Base-by-base conservation (phyloP, 2,797 vertebrate species). In the Gambusia yucatana region DNA sequence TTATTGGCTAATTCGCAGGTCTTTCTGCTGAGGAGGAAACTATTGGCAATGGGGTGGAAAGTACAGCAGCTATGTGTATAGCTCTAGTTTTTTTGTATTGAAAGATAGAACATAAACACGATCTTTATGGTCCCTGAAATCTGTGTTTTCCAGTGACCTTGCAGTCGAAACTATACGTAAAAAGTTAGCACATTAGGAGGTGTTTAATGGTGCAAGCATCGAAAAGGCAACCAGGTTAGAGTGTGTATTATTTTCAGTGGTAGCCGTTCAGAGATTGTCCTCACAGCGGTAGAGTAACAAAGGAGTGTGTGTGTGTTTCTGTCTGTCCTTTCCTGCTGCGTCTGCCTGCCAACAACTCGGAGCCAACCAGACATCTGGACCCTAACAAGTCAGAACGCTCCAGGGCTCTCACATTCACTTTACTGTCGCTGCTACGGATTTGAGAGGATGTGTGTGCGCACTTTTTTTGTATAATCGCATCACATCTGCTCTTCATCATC, bases 1-100 rank as follows among this genome's bases (percentile, higher is more conserved):
- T 43, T 69, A 4, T 67, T 25, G 22, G 39, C 39, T 43, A 22
- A 69, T 25, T 69, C 14, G 9, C 95, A 95, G 83, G 91, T 96
- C 46, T 81, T 97, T 75, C 82, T 95, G 80, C 85, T 96, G 63
- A 94, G 88, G 92, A 94, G 93, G 82, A 95, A 91, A 41, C 82
- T 95, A 75, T 73, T 93, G 33, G 92, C 94, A 73, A 86, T 89
- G 36, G 93, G 95, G 65, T 96, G 95, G 93, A 91, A 95, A 79
- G 95, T 96, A 61, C 25, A 22, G 63, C 63, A 67, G 20, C 36
- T 39, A 2, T 41, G 16, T 63, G 17, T 63, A 20, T 39, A 63
- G 17, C 17, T 11, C 4, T 41, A 41, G 63, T 28, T 46, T 43
- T 65, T 25, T 44, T 44, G 1, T 14, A 44, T 28, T 46, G 13